A percentile compares a stretch with the other conserved stretches of the same genome.
These are phyloP conservation scores for Netelia inedita DNA, from an alignment of 2,888 invertebrate genomes.

Conservation along the genomic window DNA sequence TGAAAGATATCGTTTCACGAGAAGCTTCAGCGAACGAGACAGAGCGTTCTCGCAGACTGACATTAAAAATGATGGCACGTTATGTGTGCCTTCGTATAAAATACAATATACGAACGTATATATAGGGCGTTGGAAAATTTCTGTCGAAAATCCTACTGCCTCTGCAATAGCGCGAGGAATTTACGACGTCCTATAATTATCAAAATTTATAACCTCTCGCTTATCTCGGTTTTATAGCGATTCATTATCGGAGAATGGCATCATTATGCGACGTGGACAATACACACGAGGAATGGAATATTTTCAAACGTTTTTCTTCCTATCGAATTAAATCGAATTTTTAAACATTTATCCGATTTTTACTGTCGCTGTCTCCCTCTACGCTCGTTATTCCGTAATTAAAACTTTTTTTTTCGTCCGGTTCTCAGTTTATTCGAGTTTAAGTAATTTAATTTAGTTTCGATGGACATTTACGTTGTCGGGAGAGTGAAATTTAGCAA, in stretches of 20 bases:
- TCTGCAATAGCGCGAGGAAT: slow-evolving; percentile 9
- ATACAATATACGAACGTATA: not conserved
- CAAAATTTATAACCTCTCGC: slow-evolving; percentile 18
- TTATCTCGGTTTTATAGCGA: slow-evolving; percentile 37
- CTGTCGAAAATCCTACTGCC: not conserved
- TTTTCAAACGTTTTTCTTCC: too few relatives aligned
- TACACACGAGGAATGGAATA: too few relatives aligned
- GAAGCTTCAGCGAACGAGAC: not conserved
- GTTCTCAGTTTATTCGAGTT: too few relatives aligned
- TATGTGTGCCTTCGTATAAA: slow-evolving; percentile 5
- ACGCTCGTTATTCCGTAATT: too few relatives aligned
- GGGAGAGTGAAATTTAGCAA: too few relatives aligned
- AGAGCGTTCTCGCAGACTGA: slow-evolving; percentile 20
- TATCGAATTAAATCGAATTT: too few relatives aligned
- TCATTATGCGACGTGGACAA: slow-evolving; percentile 15
- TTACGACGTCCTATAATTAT: slow-evolving; percentile 44
- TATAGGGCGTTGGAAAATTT: not conserved
- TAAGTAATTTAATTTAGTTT: too few relatives aligned
- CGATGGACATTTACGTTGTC: too few relatives aligned
- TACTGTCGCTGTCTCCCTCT: too few relatives aligned
- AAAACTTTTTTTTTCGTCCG: too few relatives aligned
- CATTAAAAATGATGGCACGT: not conserved
- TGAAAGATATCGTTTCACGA: slow-evolving; percentile 48
- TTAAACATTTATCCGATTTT: too few relatives aligned
- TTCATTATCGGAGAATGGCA: slow-evolving; percentile 33